Base-by-base conservation (phyloP, 2,113 vertebrate genomes). In the Onychostoma macrolepis region DNA sequence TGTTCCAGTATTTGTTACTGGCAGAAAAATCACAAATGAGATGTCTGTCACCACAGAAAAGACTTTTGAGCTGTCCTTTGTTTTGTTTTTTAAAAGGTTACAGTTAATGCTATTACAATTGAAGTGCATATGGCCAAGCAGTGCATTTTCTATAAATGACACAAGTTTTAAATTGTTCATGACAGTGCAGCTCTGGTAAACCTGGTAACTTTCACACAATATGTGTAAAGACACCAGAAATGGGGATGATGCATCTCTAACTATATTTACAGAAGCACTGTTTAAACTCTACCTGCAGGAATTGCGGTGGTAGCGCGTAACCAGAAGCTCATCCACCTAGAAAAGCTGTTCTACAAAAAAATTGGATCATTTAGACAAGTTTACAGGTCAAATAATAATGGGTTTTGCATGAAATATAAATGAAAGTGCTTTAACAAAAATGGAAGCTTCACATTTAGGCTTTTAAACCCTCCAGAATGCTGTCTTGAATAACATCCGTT, bases 371-470 rank as follows among this genome's bases (percentile, higher is more conserved):
- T 76, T 45, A 48, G 12, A 76, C 72, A 76, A 76, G 11, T 48
- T 76, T 48, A 45, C 41, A 45, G 1, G 17, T 76, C 41, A 76
- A 13, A 76, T 15, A 76, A 45, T 76, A 75, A 75, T 45, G 41
- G 72, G 1, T n/a, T 76, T 28, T 48, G 41, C n/a, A 12, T 45
- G n/a, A 76, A 76, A 28, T 45, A 76, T 76, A 26, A 13, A 76
- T 45, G 41, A 28, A 76, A 48, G 72, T 76, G 72, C 38, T 76
- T 76, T 75, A 45, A 75, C 21, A 45, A 75, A 26, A 75, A 45
- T 72, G 9, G 2, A 45, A 45, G 72, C 72, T 75, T 45, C 24
- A 26, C 41, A 76, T 48, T 45, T 45, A 13, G 41, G n/a, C 72
- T 76, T 76, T 76, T 76, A 76, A 45, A 72, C 13, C 41, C 41